A percentile compares a stretch with the other conserved stretches of the same genome.
These are phyloP conservation scores for Ceuthmochares aereus DNA, from an alignment of 2,113 vertebrate species.

Conservation along the genomic window DNA sequence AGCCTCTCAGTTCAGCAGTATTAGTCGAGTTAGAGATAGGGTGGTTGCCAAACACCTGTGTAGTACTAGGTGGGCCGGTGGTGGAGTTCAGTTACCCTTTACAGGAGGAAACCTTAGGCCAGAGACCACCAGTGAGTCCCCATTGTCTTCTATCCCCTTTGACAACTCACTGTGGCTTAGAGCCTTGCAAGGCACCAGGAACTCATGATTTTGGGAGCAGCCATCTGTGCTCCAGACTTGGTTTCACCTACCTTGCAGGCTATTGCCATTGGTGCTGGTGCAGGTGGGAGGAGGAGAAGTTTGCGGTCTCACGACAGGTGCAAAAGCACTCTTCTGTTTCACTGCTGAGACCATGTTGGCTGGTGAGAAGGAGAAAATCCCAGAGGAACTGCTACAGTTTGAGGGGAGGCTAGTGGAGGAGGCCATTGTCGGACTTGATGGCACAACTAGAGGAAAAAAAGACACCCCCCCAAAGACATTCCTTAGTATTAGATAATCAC, in stretches of 20 bases:
- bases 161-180: not conserved
- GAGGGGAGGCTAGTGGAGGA: slow-evolving; percentile 97
- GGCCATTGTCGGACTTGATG: slow-evolving; percentile 94
- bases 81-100: not conserved
- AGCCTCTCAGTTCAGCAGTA: slow-evolving; percentile 44
- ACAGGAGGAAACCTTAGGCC: not conserved
- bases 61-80: not conserved
- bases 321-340: slow-evolving; percentile 98
- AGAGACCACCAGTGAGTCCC: slow-evolving; percentile 18
- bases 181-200: not conserved
- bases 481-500: not conserved
- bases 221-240: not conserved
- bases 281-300: slow-evolving; percentile 96
- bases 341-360: slow-evolving; percentile 98
- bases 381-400: slow-evolving; percentile 96
- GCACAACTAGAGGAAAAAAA: slow-evolving; percentile 85
- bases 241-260: slow-evolving; percentile 91
- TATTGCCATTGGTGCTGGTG: slow-evolving; percentile 94
- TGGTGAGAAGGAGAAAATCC: slow-evolving; percentile 98
- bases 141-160: not conserved
- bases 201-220: not conserved
- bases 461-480: slow-evolving; percentile 6
- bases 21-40: not conserved
- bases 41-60: slow-evolving; percentile 12
- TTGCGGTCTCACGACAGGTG: slow-evolving; percentile 94